Conservation (phyloP, 2,888 invertebrate genomes). For the Cephus nigrinus region DNA sequence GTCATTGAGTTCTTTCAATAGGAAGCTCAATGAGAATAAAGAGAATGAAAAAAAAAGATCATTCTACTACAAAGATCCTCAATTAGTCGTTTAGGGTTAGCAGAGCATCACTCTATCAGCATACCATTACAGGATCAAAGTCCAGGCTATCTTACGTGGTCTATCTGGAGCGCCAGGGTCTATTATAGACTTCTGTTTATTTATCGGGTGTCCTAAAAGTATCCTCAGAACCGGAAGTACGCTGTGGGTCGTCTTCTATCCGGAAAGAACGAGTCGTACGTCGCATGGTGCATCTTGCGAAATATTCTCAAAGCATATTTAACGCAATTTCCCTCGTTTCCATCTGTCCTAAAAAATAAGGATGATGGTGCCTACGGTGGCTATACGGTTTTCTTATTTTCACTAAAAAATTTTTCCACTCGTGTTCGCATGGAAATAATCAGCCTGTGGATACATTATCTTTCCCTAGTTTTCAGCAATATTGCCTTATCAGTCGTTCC, state of each 20-base stretch:
- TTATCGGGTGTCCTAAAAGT: slow-evolving; percentile 44
- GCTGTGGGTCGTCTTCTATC: background rate
- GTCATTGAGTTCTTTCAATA: slow-evolving; percentile 29
- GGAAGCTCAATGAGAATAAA: slow-evolving; percentile 21
- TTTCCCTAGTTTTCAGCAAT: background rate
- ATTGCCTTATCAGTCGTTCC: background rate
- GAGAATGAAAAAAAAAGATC: slow-evolving; percentile 26
- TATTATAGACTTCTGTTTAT: slow-evolving; percentile 35
- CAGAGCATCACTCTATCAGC: slow-evolving; percentile 53
- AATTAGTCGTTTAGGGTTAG: slow-evolving; percentile 34
- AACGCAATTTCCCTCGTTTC: background rate
- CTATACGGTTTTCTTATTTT: background rate
- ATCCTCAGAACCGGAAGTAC: slow-evolving; percentile 13
- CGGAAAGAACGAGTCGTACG: background rate
- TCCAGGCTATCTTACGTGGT: slow-evolving; percentile 12
- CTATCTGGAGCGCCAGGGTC: slow-evolving; percentile 28
- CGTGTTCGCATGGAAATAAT: background rate
- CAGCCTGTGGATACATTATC: background rate
- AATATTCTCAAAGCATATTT: background rate
- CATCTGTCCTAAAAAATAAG: background rate
- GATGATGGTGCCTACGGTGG: background rate
- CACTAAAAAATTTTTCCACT: background rate
- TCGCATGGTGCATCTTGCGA: background rate
- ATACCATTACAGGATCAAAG: slow-evolving; percentile 50
- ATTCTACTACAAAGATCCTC: slow-evolving; percentile 19